Percentiles rank a stretch among this genome's conserved stretches.
phyloP scores from a whole-genome alignment of 2,797 vertebrate species.

The Channa striata region DNA sequence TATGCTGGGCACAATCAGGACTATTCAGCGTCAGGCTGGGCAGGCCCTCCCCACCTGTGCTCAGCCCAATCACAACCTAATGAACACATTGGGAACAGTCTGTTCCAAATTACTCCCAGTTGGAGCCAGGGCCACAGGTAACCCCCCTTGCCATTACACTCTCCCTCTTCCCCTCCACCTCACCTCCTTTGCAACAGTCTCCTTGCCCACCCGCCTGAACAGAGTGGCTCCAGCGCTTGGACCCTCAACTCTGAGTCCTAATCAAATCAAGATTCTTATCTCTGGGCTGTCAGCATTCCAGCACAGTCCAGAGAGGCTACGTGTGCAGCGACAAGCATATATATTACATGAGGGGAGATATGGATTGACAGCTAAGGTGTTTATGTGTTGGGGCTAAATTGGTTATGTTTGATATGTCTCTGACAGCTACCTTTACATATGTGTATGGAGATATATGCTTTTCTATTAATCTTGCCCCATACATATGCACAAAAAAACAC shows the following conservation, averaged over 20 bases:
- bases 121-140: slow-evolving; percentile 92
- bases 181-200: slow-evolving; percentile 66
- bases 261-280: slow-evolving; percentile 92
- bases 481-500: slow-evolving; percentile 16
- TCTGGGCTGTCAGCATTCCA: slow-evolving; percentile 81
- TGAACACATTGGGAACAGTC: slow-evolving; percentile 95
- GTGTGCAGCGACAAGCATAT: slow-evolving; percentile 68
- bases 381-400: slow-evolving; percentile 66
- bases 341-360: slow-evolving; percentile 74
- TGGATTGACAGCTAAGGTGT: slow-evolving; percentile 80
- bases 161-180: slow-evolving; percentile 73
- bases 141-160: slow-evolving; percentile 61
- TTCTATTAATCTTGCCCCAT: slow-evolving; percentile 30
- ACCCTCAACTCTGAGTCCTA: slow-evolving; percentile 84
- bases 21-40: slow-evolving; percentile 90
- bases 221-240: slow-evolving; percentile 59
- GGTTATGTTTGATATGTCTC: slow-evolving; percentile 64
- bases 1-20: slow-evolving; percentile 93
- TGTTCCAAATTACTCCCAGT: slow-evolving; percentile 97
- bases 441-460: slow-evolving; percentile 38
- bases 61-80: slow-evolving; percentile 93
- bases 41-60: slow-evolving; percentile 92
- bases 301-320: slow-evolving; percentile 65
- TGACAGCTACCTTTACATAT: slow-evolving; percentile 46
- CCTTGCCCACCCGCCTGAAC: slow-evolving; percentile 60